Evolutionary conservation across 2,113 vertebrate species (phyloP).

Genomic region (Panthera uncia): DNA sequence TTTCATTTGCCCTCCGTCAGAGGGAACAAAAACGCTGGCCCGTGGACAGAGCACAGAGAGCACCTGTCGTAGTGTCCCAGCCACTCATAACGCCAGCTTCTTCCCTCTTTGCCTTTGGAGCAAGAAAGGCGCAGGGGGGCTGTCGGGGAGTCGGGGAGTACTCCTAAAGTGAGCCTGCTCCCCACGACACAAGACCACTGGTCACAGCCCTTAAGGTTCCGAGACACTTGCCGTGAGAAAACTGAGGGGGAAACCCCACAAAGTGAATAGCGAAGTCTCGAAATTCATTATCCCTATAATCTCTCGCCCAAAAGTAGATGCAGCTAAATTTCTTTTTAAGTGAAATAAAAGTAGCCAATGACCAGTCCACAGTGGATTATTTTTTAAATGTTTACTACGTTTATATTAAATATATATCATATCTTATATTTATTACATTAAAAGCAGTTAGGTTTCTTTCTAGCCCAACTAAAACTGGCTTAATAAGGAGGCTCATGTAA

Average conservation of each 20-base stretch:
- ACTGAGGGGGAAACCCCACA: neutral
- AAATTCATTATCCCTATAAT: too few relatives aligned
- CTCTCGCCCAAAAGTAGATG: neutral
- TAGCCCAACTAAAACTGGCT: neutral
- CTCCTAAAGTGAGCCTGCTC: neutral
- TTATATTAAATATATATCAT: neutral
- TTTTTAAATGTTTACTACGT: neutral
- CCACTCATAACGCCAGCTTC: rapidly evolving
- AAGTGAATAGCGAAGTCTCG: too few relatives aligned
- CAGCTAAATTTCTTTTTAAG: too few relatives aligned
- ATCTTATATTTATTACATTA: neutral
- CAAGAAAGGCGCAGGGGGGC: neutral
- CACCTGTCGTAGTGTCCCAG: neutral
- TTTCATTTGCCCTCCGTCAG: neutral
- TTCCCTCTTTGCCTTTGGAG: neutral
- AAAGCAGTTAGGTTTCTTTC: neutral
- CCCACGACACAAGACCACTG: rapidly evolving
- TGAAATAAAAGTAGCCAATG: neutral
- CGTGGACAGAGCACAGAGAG: rapidly evolving
- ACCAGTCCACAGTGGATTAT: neutral
- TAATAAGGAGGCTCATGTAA: too few relatives aligned
- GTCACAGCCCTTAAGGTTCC: neutral
- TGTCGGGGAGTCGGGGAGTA: rapidly evolving
- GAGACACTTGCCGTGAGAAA: neutral
- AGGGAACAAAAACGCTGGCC: neutral